Evolutionary conservation across 2,113 vertebrate genomes (phyloP), one percentile per base, ranked within the genome.

Genomic region (Poicephalus meyeri): DNA sequence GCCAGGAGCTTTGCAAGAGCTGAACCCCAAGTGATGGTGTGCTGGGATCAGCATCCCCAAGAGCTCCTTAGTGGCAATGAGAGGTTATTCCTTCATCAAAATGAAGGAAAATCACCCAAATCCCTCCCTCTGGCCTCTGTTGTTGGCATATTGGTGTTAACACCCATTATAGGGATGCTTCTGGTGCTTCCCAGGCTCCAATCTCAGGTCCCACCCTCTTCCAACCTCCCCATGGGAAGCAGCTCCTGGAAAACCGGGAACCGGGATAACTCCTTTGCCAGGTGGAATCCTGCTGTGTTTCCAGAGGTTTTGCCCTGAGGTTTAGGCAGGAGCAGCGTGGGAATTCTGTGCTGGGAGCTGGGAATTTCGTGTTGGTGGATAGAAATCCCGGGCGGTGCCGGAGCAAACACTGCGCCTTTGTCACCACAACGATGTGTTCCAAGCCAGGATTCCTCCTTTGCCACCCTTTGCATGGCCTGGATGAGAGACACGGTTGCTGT

Each of bases 391-490:
- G 46, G 56, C 63, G 3, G 3, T 8, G 56, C 37, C 2, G 3
- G 19, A 9, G 47, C 13, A 5, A 88, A 97, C 96, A 96, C 72
- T 8, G 86, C 1, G 35, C 77, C 92, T 95, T 96, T 97, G 96
- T 96, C 42, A 25, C 92, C 61, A 1, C 11, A 21, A 61, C 58
- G 37, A 69, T 29, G 85, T 88, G 28, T 26, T 29, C 42, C 14
- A 4, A 20, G 82, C 66, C 8, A 21, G 92, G 95, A 97, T 96
- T 94, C 95, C 93, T 93, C 92, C 33, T 7, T 58, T 58, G n/a
- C 33, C 56, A 49, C 95, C 88, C 93, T 93, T 95, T 55, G 42
- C 23, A 24, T n/a, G 21, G 56, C 33, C 13, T 35, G 56, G 56
- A 35, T 58, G 20, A 58, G 65, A 46, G 53, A 25, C 12, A 0